Conservation (phyloP, 2,797 vertebrate species). For the Muscicapa striata region DNA sequence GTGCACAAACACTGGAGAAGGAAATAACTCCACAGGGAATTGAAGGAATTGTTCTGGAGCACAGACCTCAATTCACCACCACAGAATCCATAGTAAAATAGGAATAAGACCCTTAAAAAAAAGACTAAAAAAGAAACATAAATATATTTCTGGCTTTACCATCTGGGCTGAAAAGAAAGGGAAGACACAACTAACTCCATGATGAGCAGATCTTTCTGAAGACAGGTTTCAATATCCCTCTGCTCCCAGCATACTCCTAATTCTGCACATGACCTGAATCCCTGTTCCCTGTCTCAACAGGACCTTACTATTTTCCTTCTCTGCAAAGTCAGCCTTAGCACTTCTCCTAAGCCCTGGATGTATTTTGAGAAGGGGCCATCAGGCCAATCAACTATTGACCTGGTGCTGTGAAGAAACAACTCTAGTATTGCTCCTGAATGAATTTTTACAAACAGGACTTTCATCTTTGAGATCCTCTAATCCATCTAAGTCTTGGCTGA, state of each 20-base stretch:
- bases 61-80: not conserved
- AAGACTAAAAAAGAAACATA: not conserved
- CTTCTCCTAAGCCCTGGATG: not conserved
- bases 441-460: not conserved
- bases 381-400: not conserved
- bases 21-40: not conserved
- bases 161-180: not conserved
- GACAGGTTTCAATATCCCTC: not conserved
- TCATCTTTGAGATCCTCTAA: not conserved
- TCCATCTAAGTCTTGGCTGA: not conserved
- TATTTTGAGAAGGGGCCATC: not conserved
- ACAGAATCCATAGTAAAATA: not conserved
- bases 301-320: not conserved
- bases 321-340: not conserved
- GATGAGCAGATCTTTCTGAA: not conserved
- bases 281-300: not conserved
- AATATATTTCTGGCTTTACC: not conserved
- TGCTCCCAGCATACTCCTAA: not conserved
- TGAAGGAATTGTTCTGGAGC: not conserved
- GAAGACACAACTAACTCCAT: not conserved
- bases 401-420: not conserved
- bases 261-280: not conserved
- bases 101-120: not conserved
- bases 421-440: not conserved
- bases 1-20: not conserved